Evolutionary conservation across 1,140 invertebrate genomes (phyloP), one percentile per base, ranked within the genome.

Genomic region (Eupeodes corollae): DNA sequence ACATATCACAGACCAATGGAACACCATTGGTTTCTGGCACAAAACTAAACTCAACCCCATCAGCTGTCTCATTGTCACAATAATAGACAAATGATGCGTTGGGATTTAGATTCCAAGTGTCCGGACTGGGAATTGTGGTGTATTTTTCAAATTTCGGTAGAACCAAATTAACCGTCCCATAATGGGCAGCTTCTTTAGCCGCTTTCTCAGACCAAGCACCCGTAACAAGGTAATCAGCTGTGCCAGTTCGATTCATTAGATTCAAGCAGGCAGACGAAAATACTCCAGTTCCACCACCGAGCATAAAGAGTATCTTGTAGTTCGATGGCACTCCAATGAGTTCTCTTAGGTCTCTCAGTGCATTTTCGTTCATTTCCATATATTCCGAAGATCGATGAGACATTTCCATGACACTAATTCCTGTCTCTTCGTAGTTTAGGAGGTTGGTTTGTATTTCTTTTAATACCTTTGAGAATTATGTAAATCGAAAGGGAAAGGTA

Each of bases 81-180:
- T 95, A 94, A 64, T 93, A 94, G 8, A 97, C 79, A 63, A 96
- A 98, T 1, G 90, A 91, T 16, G 92, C 91, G 52, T 94, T 80
- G 1, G 84, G 78, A 67, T 84, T 78, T 1, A 91, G 68, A n/a
- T 84, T 88, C 91, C 89, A 95, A 12, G 73, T 74, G 0, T 74
- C 75, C 46, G 73, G 69, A 54, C 80, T 73, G 2, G 82, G 82
- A 56, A 86, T 82, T 58, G 75, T 74, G n/a, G 73, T 79, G 58
- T 84, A 88, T 53, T 78, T 78, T 30, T 79, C 74, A 1, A 70
- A 69, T 64, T 86, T 80, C 12, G 86, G 86, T 32, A 86, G 56
- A 16, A 94, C 90, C 37, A 82, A 55, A 61, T 91, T 91, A 0
- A 94, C 83, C 62, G 83, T 84, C 42, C 90, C 87, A 69, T 88